Percentiles rank a stretch among this genome's conserved stretches.
phyloP scores from a whole-genome alignment of 2,113 vertebrate genomes.

The Hippopotamus amphibius region DNA sequence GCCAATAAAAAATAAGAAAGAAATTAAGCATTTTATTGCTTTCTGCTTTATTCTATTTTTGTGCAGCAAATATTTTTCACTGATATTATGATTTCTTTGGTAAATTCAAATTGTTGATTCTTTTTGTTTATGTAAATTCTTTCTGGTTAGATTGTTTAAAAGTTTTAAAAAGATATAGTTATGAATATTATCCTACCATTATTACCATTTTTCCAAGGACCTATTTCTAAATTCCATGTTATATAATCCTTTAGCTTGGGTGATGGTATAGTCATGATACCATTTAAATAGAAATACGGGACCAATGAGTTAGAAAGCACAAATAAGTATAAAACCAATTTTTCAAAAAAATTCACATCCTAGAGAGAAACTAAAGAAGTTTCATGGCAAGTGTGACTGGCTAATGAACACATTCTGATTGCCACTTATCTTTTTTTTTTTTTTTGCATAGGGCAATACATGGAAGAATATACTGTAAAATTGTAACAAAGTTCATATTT shows the following conservation, averaged over 20 bases:
- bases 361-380: not conserved
- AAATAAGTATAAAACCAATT: not conserved
- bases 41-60: not conserved
- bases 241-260: not conserved
- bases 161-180: not conserved
- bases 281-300: not conserved
- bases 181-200: not conserved
- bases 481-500: not conserved
- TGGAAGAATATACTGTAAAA: not conserved
- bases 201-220: not conserved
- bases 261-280: not conserved
- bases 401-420: not conserved
- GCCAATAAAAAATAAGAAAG: not conserved
- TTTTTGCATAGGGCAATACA: not conserved
- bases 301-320: not conserved
- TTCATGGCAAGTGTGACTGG: not conserved
- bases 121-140: not conserved
- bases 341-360: not conserved
- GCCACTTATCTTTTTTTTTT: not conserved
- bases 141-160: not conserved
- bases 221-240: not conserved
- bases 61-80: not conserved
- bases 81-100: not conserved
- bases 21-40: not conserved
- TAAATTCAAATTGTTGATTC: not conserved